Evolutionary conservation across 2,888 invertebrate genomes (phyloP).

Genomic region (Pristionchus maxplancki): DNA sequence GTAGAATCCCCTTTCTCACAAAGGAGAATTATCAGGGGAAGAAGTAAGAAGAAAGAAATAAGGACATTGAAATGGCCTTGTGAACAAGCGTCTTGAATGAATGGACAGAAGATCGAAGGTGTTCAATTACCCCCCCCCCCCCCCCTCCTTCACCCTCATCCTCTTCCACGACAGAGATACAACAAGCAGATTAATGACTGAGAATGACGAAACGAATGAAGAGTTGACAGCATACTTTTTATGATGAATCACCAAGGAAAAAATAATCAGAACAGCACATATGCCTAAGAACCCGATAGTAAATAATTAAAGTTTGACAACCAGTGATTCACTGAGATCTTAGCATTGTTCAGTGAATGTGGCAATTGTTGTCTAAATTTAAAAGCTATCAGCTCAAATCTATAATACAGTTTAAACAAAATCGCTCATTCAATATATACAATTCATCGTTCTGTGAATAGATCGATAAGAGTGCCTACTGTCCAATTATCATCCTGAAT

Average conservation of each 20-base stretch:
- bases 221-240: no score
- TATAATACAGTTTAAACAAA: not conserved
- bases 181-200: not conserved
- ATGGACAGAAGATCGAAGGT: not conserved
- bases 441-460: not conserved
- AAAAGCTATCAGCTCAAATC: no score
- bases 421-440: not conserved
- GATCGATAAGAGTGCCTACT: slow-evolving; percentile 17
- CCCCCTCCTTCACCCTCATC: not conserved
- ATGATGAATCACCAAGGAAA: no score
- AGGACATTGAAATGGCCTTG: not conserved
- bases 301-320: no score
- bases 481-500: slow-evolving; percentile 8
- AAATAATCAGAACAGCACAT: no score
- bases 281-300: no score
- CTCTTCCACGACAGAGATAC: not conserved
- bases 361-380: no score
- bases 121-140: not conserved
- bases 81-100: not conserved
- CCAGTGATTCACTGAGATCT: not conserved
- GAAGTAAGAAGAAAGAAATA: not conserved
- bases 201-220: not conserved
- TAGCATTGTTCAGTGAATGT: no score
- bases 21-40: not conserved
- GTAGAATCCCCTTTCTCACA: not conserved